phyloP scores from a whole-genome alignment of 64 coral and sea anemone genomes.

The Porites australiensis region DNA sequence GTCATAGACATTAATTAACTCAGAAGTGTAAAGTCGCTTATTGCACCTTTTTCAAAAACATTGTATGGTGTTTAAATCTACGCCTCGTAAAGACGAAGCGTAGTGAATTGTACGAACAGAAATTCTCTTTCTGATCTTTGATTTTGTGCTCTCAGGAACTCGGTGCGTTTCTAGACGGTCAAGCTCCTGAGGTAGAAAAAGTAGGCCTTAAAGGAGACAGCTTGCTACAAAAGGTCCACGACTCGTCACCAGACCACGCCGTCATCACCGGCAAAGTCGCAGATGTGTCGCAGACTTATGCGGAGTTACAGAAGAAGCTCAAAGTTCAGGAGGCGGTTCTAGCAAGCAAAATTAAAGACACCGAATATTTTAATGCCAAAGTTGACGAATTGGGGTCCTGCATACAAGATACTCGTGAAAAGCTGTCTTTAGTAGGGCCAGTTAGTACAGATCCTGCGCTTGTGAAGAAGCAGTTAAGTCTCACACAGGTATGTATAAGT shows the following conservation, averaged over 20 bases:
- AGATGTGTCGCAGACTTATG: constrained; percentile 75
- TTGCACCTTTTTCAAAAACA: no score
- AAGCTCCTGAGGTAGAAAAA: constrained; percentile 82
- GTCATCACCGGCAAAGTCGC: constrained; percentile 78
- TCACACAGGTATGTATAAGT: constrained; percentile 50
- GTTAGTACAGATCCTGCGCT: constrained; percentile 78
- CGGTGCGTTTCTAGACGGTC: constrained; percentile 70
- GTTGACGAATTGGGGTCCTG: constrained; percentile 76
- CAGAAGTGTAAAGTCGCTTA: no score
- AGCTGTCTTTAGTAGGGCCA: constrained; percentile 63
- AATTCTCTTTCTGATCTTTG: background rate
- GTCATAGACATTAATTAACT: no score
- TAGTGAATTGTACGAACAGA: no score
- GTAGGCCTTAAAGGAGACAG: constrained; percentile 78
- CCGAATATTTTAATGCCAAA: constrained; percentile 88
- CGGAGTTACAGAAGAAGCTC: constrained; percentile 81
- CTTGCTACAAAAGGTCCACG: constrained; percentile 78
- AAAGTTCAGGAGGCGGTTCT: constrained; percentile 75
- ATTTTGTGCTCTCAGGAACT: constrained; percentile 56
- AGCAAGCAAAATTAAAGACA: constrained; percentile 64
- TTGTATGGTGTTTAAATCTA: no score
- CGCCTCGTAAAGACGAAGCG: no score
- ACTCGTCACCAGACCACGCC: constrained; percentile 71
- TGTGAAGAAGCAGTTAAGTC: constrained; percentile 74
- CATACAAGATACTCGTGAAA: constrained; percentile 55